phyloP scores from a whole-genome alignment of 2,797 vertebrate genomes.

The Oceanodroma leucorhoa region DNA sequence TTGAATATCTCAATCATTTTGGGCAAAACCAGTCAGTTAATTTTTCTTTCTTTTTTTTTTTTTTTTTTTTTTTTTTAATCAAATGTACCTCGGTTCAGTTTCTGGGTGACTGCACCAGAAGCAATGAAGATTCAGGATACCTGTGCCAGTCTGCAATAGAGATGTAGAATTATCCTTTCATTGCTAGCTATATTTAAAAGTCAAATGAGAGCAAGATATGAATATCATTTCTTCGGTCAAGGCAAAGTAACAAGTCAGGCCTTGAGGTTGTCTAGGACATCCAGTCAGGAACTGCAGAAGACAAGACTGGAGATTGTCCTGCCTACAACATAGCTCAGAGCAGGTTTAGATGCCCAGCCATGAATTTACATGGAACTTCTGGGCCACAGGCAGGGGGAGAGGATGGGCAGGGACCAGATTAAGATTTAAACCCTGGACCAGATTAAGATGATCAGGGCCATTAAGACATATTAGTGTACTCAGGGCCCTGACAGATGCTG shows the following conservation, averaged over 20 bases:
- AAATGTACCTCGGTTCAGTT: background rate
- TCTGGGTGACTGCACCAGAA: background rate
- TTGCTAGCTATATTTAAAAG: background rate
- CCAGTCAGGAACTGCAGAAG: background rate
- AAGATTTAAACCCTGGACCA: background rate
- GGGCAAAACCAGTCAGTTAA: background rate
- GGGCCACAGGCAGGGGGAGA: background rate
- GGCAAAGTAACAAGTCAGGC: background rate
- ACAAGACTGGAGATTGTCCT: background rate
- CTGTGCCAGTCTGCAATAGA: background rate
- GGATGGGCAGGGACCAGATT: background rate
- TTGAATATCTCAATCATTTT: constrained; percentile 23
- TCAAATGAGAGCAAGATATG: background rate
- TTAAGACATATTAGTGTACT: background rate
- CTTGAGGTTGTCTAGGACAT: background rate
- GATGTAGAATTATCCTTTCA: background rate
- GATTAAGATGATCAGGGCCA: background rate
- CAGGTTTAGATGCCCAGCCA: background rate
- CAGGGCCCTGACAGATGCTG: background rate
- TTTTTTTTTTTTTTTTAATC: background rate
- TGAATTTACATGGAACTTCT: background rate
- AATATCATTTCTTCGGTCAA: background rate
- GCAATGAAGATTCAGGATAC: background rate
- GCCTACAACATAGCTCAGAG: background rate
- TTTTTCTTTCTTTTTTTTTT: background rate